Base-by-base conservation (phyloP, 2,797 vertebrate species). In the Linurgus olivaceus region DNA sequence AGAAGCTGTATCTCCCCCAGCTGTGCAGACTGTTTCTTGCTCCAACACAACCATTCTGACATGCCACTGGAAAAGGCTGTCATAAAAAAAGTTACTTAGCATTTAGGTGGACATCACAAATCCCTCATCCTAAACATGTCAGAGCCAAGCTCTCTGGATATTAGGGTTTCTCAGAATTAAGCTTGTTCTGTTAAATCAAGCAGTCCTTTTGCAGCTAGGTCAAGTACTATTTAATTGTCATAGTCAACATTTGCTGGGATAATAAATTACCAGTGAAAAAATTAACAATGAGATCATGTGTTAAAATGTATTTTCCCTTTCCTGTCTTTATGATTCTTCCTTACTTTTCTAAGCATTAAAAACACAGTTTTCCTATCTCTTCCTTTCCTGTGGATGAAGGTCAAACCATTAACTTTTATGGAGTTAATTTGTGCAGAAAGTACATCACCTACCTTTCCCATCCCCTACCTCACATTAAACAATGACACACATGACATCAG, bases 311-410 rank as follows among this genome's bases (percentile, higher is more conserved):
- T 91, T 80, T 93, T 90, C 67, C 89, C 31, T 94, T 95, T 95
- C 88, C 93, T 94, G 90, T 71, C 91, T 92, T 95, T 96, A 96
- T 66, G 89, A 84, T 44, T 95, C 77, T 93, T 93, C 71, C 81
- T 93, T 72, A 89, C 67, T 78, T 79, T 93, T 78, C 79, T 6
- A 8, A 88, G 70, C 70, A 71, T 65, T 87, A 92, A 87, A 96
- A 81, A 51, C 50, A 89, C 61, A 90, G 81, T 84, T 90, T 93
- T 79, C 92, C 71, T 70, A 79, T 61, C 71, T 93, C 84, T 66
- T 91, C 70, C 75, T 0, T 96, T 94, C 61, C 88, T 91, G 70
- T 1, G 10, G 90, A 83, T 47, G 86, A 93, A 95, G 90, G 94
- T 91, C 88, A 96, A 96, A 58, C 44, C 66, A 94, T 73, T 87